Conservation (phyloP, 2,797 vertebrate species). For the Pseudochirops cupreus region DNA sequence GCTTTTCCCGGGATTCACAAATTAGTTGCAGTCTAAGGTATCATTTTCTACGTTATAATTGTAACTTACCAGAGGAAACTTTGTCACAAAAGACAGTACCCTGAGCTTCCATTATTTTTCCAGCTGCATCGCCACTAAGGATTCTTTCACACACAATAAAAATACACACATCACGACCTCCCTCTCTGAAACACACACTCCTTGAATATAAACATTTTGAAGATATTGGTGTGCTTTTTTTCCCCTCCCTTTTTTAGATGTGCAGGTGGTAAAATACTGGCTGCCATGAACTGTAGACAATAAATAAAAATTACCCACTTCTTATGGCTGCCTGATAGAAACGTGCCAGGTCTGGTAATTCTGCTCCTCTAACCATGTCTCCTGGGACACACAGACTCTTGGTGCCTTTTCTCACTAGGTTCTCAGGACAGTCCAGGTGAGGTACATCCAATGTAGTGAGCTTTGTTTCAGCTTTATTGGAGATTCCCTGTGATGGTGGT, state of each 20-base stretch:
- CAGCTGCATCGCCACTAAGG: constrained; percentile 80
- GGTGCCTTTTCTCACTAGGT: constrained; percentile 58
- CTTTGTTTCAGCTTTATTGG: not conserved
- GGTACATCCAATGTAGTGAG: not conserved
- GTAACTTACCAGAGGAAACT: constrained; percentile 85
- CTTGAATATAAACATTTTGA: constrained; percentile 84
- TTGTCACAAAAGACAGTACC: constrained; percentile 83
- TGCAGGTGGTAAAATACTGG: constrained; percentile 85
- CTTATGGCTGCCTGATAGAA: constrained; percentile 77
- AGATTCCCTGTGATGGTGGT: not conserved
- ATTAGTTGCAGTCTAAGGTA: constrained; percentile 81
- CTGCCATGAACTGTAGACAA: constrained; percentile 80
- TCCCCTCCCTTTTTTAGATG: constrained; percentile 74
- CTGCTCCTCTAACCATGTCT: constrained; percentile 55
- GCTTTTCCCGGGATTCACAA: constrained; percentile 84
- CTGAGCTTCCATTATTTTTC: constrained; percentile 84
- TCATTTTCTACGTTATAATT: constrained; percentile 83
- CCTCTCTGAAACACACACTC: constrained; percentile 78
- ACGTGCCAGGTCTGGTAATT: constrained; percentile 60
- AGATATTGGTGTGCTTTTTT: constrained; percentile 83
- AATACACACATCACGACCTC: constrained; percentile 82
- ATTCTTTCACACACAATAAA: constrained; percentile 82
- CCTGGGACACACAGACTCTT: constrained; percentile 35
- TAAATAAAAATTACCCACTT: constrained; percentile 78
- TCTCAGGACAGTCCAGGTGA: constrained; percentile 57